Percentiles rank a stretch among this genome's conserved stretches.
Evolutionary conservation across 2,797 vertebrate species (phyloP).

Genomic region (Gallinago solitaria): DNA sequence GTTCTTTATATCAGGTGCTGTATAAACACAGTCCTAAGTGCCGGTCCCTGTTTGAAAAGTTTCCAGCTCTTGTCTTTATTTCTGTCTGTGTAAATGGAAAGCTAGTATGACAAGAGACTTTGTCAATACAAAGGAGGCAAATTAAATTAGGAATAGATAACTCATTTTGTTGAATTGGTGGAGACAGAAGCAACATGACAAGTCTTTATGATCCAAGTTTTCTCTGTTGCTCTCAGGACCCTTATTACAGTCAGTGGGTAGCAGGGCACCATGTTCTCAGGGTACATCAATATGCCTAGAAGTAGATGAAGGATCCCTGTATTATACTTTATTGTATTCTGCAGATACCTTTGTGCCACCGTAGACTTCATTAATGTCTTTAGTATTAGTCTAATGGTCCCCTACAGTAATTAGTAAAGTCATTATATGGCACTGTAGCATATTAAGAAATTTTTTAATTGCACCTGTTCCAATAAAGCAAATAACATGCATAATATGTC

Average conservation of each 20-base stretch:
- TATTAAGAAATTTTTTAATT: not conserved
- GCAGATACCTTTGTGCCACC: not conserved
- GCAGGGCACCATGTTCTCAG: not conserved
- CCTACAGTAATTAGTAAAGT: not conserved
- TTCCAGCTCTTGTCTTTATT: not conserved
- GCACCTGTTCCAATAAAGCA: not conserved
- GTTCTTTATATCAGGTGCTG: not conserved
- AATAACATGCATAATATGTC: not conserved
- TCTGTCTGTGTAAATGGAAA: not conserved
- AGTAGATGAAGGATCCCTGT: not conserved
- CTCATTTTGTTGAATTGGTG: not conserved
- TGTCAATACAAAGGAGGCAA: not conserved
- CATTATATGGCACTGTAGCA: not conserved
- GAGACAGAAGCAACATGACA: rapidly evolving
- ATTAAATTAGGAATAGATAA: not conserved
- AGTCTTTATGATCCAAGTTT: not conserved
- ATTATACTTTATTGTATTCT: not conserved
- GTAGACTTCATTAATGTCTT: not conserved
- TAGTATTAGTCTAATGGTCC: not conserved
- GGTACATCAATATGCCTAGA: not conserved
- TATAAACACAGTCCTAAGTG: not conserved
- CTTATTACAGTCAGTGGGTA: not conserved
- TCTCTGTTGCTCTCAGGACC: not conserved
- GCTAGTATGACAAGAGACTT: not conserved
- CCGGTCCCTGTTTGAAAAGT: not conserved